phyloP scores from a whole-genome alignment of 2,888 invertebrate genomes.

The Leptogaster cylindrica region DNA sequence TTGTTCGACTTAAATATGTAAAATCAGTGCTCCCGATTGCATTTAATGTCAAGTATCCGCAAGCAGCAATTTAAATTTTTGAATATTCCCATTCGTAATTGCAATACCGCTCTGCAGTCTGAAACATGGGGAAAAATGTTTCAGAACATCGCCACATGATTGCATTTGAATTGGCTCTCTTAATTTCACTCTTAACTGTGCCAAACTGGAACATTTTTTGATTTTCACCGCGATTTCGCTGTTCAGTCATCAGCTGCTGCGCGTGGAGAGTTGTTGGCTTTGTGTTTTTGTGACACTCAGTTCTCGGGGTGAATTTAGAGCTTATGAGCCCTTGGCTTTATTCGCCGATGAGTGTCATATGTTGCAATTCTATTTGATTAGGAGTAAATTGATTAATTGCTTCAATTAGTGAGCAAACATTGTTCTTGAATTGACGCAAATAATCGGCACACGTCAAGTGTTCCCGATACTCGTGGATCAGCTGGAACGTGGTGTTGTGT shows the following conservation, averaged over 20 bases:
- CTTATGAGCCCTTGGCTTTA: neutral
- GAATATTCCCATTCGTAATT: too few species aligned
- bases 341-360: neutral
- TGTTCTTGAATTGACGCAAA: neutral
- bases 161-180: too few species aligned
- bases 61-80: too few species aligned
- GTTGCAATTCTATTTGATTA: neutral
- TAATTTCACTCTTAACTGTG: too few species aligned
- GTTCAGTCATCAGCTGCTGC: slow-evolving; percentile 61
- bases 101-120: too few species aligned
- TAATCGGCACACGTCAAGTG: neutral
- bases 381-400: neutral
- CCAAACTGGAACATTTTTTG: neutral
- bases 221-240: slow-evolving; percentile 50
- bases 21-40: too few species aligned
- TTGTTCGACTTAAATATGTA: too few species aligned
- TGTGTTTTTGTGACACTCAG: slow-evolving; percentile 13
- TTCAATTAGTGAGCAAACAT: neutral
- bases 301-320: slow-evolving; percentile 6
- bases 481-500: too few species aligned
- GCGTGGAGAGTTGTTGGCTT: slow-evolving; percentile 57
- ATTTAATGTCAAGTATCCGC: too few species aligned
- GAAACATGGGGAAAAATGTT: too few species aligned
- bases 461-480: neutral
- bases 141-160: too few species aligned